Evolutionary conservation across 1,140 invertebrate species (phyloP).

Genomic region (Cephus cinctus): DNA sequence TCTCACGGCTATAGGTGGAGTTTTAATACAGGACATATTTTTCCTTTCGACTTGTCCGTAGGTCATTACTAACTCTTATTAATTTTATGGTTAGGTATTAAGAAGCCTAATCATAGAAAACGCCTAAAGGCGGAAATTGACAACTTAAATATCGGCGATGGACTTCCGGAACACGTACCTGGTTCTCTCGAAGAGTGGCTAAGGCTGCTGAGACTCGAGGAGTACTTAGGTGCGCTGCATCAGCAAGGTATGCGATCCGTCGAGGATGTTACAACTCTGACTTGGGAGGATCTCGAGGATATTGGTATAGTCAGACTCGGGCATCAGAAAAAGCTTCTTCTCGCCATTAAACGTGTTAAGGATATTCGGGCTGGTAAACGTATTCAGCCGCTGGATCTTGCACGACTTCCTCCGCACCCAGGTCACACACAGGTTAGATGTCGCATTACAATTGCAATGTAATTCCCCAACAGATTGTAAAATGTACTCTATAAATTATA

Average conservation of each 20-base stretch:
- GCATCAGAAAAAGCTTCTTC: slow-evolving; percentile 96
- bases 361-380: slow-evolving; percentile 87
- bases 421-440: slow-evolving; percentile 50
- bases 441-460: not conserved
- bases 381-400: slow-evolving; percentile 63
- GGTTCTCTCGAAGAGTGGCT: slow-evolving; percentile 93
- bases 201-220: slow-evolving; percentile 82
- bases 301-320: slow-evolving; percentile 94
- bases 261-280: slow-evolving; percentile 88
- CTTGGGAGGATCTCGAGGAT: slow-evolving; percentile 99
- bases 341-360: slow-evolving; percentile 96
- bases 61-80: slow-evolving; percentile 4
- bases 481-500: too few species aligned
- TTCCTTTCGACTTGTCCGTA: too few species aligned
- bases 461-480: too few species aligned
- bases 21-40: not conserved
- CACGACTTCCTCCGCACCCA: slow-evolving; percentile 61
- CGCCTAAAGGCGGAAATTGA: slow-evolving; percentile 95
- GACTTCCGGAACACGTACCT: slow-evolving; percentile 88
- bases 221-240: slow-evolving; percentile 85
- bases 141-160: slow-evolving; percentile 90
- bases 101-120: slow-evolving; percentile 96
- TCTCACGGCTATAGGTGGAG: slow-evolving; percentile 70
- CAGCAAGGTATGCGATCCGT: slow-evolving; percentile 93
- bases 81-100: slow-evolving; percentile 63